Percentiles rank a stretch among this genome's conserved stretches.
These are phyloP conservation scores for Pachyramphus minor DNA, from an alignment of 2,113 vertebrate genomes.

Conservation along the genomic window DNA sequence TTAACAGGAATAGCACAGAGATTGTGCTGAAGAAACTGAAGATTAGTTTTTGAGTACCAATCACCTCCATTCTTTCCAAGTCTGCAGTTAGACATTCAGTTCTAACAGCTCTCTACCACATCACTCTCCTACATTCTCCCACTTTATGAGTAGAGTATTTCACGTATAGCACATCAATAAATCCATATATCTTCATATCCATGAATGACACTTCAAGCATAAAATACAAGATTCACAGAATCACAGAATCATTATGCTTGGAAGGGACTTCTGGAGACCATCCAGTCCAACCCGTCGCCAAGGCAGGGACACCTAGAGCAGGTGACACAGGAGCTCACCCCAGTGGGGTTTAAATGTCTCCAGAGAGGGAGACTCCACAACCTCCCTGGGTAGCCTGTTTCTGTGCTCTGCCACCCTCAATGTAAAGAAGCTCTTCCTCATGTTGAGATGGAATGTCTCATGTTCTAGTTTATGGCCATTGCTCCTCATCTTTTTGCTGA, in stretches of 20 bases:
- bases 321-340: too few species aligned
- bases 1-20: background rate
- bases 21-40: background rate
- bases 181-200: background rate
- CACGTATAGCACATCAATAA: rapidly evolving
- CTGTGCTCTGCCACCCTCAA: background rate
- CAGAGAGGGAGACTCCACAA: background rate
- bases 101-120: background rate
- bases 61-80: background rate
- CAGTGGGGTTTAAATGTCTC: background rate
- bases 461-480: background rate
- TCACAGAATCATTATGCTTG: background rate
- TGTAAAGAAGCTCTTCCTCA: background rate
- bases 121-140: background rate
- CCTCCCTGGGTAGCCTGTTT: background rate
- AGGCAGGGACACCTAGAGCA: background rate
- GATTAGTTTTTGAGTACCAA: background rate
- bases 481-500: rapidly evolving
- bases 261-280: background rate
- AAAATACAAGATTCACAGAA: background rate
- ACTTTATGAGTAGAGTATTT: background rate
- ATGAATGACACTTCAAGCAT: background rate
- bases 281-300: background rate
- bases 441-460: background rate
- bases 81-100: too few species aligned